Evolutionary conservation across 2,888 invertebrate genomes (phyloP).

Genomic region (Omphaloscelis lunosa): DNA sequence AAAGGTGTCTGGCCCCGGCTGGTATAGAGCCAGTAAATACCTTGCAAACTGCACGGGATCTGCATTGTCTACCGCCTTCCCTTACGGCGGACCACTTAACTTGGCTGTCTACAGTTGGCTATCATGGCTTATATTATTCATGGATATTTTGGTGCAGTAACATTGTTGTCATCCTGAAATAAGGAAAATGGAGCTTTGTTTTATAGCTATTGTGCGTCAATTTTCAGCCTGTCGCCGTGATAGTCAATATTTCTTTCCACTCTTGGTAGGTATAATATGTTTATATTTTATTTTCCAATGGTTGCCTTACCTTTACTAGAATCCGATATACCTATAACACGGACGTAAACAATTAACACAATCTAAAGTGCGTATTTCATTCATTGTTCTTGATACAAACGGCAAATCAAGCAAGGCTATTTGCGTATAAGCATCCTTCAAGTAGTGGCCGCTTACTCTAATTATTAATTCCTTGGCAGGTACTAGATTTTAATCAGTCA

Average conservation of each 20-base stretch:
- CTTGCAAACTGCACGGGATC: slow-evolving; percentile 71
- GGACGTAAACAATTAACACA: slow-evolving; percentile 12
- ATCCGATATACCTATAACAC: background rate
- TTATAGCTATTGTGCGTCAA: background rate
- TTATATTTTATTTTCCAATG: background rate
- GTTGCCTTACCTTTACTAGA: background rate
- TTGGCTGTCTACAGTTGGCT: slow-evolving; percentile 38
- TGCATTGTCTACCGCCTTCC: slow-evolving; percentile 80
- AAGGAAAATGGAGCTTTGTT: slow-evolving; percentile 6
- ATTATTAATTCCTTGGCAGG: slow-evolving; percentile 4
- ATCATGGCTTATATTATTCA: slow-evolving; percentile 33
- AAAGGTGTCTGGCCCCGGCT: slow-evolving; percentile 74
- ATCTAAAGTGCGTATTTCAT: slow-evolving; percentile 20
- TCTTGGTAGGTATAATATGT: background rate
- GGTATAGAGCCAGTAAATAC: slow-evolving; percentile 64
- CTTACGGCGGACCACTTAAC: slow-evolving; percentile 52
- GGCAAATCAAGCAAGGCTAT: slow-evolving; percentile 20
- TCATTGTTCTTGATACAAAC: slow-evolving; percentile 7
- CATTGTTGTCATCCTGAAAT: background rate
- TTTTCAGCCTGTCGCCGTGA: background rate
- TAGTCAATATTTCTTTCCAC: background rate
- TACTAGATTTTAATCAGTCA: background rate
- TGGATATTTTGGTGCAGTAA: slow-evolving; percentile 27
- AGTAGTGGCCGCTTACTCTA: background rate
- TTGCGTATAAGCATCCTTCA: slow-evolving; percentile 1